Conservation (phyloP, 1,140 invertebrate species). For the Trichogramma pretiosum region DNA sequence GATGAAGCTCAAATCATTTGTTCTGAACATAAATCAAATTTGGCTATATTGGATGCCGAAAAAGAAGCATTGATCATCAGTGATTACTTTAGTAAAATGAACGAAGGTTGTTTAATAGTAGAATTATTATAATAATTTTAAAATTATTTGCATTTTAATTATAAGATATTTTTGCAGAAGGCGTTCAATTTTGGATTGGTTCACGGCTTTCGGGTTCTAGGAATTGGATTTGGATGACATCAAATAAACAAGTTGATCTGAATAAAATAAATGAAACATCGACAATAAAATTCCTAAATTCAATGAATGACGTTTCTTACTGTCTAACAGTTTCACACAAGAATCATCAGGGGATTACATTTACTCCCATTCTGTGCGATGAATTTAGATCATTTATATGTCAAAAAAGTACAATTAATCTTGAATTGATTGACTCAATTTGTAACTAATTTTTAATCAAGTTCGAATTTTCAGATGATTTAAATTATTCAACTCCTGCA, state of each 20-base stretch:
- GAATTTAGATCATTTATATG: slow-evolving; percentile 20
- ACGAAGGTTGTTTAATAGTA: too few species aligned
- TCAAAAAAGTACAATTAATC: slow-evolving; percentile 18
- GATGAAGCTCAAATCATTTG: slow-evolving; percentile 22
- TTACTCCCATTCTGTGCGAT: slow-evolving; percentile 14
- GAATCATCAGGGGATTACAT: slow-evolving; percentile 15
- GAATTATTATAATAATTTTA: not conserved
- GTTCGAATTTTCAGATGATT: too few species aligned
- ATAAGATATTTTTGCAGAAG: slow-evolving; percentile 11
- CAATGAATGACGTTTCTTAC: not conserved
- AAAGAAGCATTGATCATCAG: slow-evolving; percentile 17
- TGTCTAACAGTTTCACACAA: slow-evolving; percentile 18
- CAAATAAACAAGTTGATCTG: not conserved
- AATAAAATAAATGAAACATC: too few species aligned
- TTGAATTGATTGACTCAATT: too few species aligned
- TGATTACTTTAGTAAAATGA: too few species aligned
- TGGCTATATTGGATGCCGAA: slow-evolving; percentile 19
- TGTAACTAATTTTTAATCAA: too few species aligned
- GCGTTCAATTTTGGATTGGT: slow-evolving; percentile 21
- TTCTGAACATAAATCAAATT: slow-evolving; percentile 19
- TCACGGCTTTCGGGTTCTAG: too few species aligned
- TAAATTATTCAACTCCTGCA: not conserved
- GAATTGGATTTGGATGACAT: slow-evolving; percentile 16
- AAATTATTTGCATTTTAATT: not conserved
- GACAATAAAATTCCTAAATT: slow-evolving; percentile 5